A percentile compares a stretch with the other conserved stretches of the same genome.
Evolutionary conservation across 2,113 vertebrate species (phyloP).

Genomic region (Martes martes): DNA sequence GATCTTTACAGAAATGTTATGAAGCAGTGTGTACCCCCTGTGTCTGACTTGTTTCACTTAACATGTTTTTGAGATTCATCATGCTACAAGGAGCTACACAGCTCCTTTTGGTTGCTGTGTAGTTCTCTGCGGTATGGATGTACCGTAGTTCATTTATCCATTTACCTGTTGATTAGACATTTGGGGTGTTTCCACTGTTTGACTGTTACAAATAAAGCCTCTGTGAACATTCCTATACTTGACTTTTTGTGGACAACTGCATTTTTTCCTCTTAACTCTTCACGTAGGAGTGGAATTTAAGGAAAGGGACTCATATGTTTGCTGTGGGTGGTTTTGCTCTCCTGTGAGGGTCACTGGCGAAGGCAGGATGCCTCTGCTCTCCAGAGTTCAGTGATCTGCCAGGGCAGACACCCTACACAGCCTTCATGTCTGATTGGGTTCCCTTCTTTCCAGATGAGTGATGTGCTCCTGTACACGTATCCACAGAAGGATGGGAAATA

Average conservation of each 20-base stretch:
- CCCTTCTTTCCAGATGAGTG: conserved; percentile 91
- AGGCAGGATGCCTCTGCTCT: too few relatives aligned
- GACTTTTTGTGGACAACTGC: neutral
- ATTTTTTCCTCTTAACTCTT: neutral
- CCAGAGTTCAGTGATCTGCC: neutral
- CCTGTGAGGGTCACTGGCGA: neutral
- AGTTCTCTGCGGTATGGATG: neutral
- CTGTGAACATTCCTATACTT: neutral
- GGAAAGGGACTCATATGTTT: neutral
- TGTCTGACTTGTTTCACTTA: neutral
- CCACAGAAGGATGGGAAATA: conserved; percentile 98
- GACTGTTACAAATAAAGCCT: neutral
- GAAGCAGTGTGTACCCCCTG: neutral
- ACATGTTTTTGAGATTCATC: neutral
- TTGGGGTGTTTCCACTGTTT: neutral
- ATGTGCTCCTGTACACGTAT: conserved; percentile 95
- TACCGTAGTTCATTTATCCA: neutral
- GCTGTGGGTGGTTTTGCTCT: neutral
- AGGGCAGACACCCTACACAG: neutral
- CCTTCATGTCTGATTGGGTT: neutral
- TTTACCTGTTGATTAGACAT: neutral
- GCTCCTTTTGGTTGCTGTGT: neutral
- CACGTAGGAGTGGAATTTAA: neutral
- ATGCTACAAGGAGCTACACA: neutral
- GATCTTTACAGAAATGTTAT: neutral